Evolutionary conservation across 2,888 invertebrate genomes (phyloP).

Genomic region (Dolichomitus sp.): DNA sequence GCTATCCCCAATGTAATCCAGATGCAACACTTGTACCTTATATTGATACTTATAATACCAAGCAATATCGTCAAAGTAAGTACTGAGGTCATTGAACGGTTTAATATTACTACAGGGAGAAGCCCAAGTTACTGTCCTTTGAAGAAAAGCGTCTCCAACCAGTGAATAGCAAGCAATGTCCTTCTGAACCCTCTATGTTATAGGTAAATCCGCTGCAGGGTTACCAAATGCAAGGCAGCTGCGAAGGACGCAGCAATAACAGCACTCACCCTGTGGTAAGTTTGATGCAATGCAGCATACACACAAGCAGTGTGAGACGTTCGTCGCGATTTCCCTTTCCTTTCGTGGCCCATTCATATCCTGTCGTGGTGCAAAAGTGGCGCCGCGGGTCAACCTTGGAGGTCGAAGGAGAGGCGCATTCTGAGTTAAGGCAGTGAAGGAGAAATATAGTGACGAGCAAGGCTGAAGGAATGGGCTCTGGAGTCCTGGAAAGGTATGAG

Average conservation of each 20-base stretch:
- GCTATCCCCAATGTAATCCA: slow-evolving; percentile 29
- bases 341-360: slow-evolving; percentile 57
- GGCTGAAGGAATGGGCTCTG: neutral
- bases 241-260: neutral
- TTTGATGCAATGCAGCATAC: neutral
- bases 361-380: slow-evolving; percentile 38
- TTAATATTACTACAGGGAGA: neutral
- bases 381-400: slow-evolving; percentile 2
- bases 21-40: slow-evolving; percentile 14
- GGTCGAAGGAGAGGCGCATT: neutral
- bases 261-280: neutral
- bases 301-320: neutral
- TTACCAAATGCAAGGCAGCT: neutral
- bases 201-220: neutral
- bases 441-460: slow-evolving; percentile 13
- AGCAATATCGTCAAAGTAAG: slow-evolving; percentile 16
- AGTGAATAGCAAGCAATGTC: neutral
- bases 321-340: slow-evolving; percentile 45
- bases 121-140: neutral
- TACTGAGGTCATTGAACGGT: slow-evolving; percentile 24
- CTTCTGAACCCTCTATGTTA: neutral
- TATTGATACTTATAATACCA: slow-evolving; percentile 34
- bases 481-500: neutral
- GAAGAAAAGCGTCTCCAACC: neutral
- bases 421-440: neutral